Evolutionary conservation across 1,140 invertebrate genomes (phyloP), one percentile per base, ranked within the genome.

Genomic region (Neodiprion virginianus): DNA sequence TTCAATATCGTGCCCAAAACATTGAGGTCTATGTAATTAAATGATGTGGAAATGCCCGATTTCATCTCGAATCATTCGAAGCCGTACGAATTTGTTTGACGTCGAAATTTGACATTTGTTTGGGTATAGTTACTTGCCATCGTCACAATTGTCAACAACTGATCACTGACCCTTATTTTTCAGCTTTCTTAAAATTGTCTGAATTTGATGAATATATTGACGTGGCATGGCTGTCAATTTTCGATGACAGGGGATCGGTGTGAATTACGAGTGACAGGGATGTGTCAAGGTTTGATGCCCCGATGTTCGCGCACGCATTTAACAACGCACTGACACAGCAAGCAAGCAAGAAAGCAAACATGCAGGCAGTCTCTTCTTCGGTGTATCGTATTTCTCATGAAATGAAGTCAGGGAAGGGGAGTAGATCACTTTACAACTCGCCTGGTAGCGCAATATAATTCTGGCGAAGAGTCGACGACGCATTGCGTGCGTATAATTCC

Each of bases 391-490:
- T 61, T 61, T 61, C 53, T 12, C 11, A 14, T 8, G 8, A 61
- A 61, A 61, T 61, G 53, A 61, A 17, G 53, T 17, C 53, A 12
- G 11, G 53, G n/a, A 14, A 61, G 53, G 3, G 53, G n/a, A 61
- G 11, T 14, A 61, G 53, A 61, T 61, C 53, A 61, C 53, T 61
- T 61, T 61, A 61, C 53, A 61, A 61, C 53, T 61, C 53, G 53
- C n/a, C 5, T 17, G n/a, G 7, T 14, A 61, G 53, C 8, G 53
- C 53, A 61, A 40, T 40, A 40, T 40, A 40, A 40, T 40, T 40
- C 28, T 40, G 28, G 28, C 28, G 4, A 61, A 12, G 11, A 61
- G 11, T 61, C 53, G 53, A 61, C 53, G 53, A 61, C 8, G 28
- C 28, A 17, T 61, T 61, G 53, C 8, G 8, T 61, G 53, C 53